Evolutionary conservation across 1,140 invertebrate species (phyloP), one percentile per base, ranked within the genome.

Genomic region (Lasioglossum baleicum): DNA sequence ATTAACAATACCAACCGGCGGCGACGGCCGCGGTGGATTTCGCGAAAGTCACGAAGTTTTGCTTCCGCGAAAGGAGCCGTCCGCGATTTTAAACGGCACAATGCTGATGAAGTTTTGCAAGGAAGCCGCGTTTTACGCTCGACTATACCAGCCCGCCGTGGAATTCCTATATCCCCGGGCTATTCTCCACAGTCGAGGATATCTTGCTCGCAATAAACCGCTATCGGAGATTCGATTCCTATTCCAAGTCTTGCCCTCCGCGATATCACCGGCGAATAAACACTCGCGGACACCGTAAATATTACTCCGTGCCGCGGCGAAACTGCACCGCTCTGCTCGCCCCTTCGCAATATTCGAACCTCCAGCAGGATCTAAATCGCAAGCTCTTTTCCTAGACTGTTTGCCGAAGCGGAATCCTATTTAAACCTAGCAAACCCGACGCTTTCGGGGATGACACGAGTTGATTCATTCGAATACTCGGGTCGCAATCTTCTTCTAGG

Each of bases 1-100:
- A 84, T 85, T 85, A 83, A 83, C 84, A 84, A 80, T 56, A 8
- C 40, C 66, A 74, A 68, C 58, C 48, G 44, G 7, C n/a, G 66
- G 56, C 56, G 75, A 2, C 20, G 26, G 26, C 48, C 8, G 22
- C 22, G 40, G 7, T 22, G 17, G 42, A 20, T 76, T 58, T 44
- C 58, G 35, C 17, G 75, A 64, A 51, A 78, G 61, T 51, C 58
- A 72, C 5, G 11, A 72, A 72, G 31, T 78, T 26, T 78, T 31
- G 11, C 15, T 40, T 53, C 26, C n/a, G 31, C 6, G 68, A 63
- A 64, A 72, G 65, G 42, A 69, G 26, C 15, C 35, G 58, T 13
- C 11, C 44, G 8, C 15, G 53, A 51, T 67, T 75, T 69, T 51
- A 69, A 76, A 61, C 20, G 66, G 22, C 35, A 76, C 74, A 60